These are phyloP conservation scores for Cirrhinus molitorella DNA, from an alignment of 2,797 vertebrate species.

Conservation along the genomic window DNA sequence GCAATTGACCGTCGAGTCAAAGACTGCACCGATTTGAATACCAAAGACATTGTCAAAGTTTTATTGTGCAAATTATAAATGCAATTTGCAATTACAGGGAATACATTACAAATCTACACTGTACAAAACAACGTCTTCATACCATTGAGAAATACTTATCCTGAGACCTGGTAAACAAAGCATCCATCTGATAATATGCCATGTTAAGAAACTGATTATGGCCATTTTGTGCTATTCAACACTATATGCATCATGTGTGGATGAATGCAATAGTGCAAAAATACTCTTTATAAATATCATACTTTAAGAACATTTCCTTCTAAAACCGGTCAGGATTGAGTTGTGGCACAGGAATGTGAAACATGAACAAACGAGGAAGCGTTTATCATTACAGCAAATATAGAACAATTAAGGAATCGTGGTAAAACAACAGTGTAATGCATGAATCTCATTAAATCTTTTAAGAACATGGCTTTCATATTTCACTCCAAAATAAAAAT, in stretches of 20 bases:
- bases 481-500: not conserved
- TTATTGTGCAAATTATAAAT: slow-evolving; percentile 4
- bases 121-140: slow-evolving; percentile 14
- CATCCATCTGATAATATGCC: not conserved
- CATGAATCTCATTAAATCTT: slow-evolving; percentile 11
- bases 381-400: slow-evolving; percentile 15
- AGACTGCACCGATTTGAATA: slow-evolving; percentile 37
- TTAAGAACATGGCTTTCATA: not conserved
- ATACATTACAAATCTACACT: not conserved
- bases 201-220: not conserved
- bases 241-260: slow-evolving; percentile 14
- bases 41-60: slow-evolving; percentile 1
- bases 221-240: not conserved
- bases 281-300: not conserved
- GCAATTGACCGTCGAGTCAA: not conserved
- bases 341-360: slow-evolving; percentile 43
- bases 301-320: not conserved
- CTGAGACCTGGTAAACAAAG: slow-evolving; percentile 18
- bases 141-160: slow-evolving; percentile 11
- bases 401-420: not conserved
- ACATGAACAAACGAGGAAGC: slow-evolving; percentile 1
- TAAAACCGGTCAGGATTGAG: not conserved
- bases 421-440: slow-evolving; percentile 30
- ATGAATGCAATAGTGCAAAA: slow-evolving; percentile 31
- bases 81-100: not conserved